These are phyloP conservation scores for Dasysyrphus albostriatus DNA, from an alignment of 2,888 invertebrate genomes.

Conservation along the genomic window DNA sequence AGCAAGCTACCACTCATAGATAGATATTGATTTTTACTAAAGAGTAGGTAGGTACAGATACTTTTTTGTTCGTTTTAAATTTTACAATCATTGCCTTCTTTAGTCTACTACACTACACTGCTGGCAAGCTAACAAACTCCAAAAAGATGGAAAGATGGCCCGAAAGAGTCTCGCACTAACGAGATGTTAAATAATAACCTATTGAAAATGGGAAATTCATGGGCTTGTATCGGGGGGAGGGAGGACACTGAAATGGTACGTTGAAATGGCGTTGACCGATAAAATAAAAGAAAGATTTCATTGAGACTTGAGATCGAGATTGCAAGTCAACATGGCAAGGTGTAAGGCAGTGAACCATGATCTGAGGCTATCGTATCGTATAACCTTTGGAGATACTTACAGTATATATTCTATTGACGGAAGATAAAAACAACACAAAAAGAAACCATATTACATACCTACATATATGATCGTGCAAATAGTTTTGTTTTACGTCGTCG, in stretches of 20 bases:
- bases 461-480: slow-evolving; percentile 40
- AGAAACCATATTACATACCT: background rate
- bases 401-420: slow-evolving; percentile 11
- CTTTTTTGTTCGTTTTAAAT: background rate
- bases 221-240: background rate
- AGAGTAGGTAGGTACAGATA: no score
- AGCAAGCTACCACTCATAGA: slow-evolving; percentile 38
- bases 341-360: slow-evolving; percentile 39
- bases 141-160: slow-evolving; percentile 25
- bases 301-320: background rate
- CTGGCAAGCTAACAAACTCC: background rate
- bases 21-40: background rate
- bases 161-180: slow-evolving; percentile 22
- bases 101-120: background rate
- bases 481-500: background rate
- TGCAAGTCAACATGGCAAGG: slow-evolving; percentile 19
- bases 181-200: slow-evolving; percentile 42
- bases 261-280: slow-evolving; percentile 2
- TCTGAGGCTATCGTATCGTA: slow-evolving; percentile 10
- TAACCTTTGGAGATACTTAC: background rate
- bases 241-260: background rate
- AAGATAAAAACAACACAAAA: slow-evolving; percentile 5
- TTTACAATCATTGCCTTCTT: slow-evolving; percentile 28
- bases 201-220: slow-evolving; percentile 6
- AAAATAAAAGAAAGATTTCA: slow-evolving; percentile 17